Evolutionary conservation across 2,797 vertebrate species (phyloP).

Genomic region (Parambassis ranga): DNA sequence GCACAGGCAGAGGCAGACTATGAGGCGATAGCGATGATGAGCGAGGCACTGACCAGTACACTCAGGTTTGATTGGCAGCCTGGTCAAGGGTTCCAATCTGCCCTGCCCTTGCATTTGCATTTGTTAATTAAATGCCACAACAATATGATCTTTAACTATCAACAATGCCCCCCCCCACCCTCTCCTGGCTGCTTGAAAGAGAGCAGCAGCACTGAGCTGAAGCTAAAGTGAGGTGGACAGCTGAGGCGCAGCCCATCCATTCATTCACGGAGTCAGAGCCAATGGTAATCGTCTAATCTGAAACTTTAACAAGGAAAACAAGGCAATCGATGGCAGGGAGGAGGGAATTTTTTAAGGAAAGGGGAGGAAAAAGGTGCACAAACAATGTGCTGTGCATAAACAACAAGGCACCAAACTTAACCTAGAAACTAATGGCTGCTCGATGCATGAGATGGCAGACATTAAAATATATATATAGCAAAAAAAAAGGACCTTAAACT

Average conservation of each 20-base stretch:
- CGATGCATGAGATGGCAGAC: too few species aligned
- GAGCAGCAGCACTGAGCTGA: conserved; percentile 6
- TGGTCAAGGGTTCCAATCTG: conserved; percentile 74
- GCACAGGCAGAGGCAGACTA: conserved; percentile 44
- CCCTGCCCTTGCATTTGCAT: conserved; percentile 79
- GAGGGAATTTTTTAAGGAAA: conserved; percentile 16
- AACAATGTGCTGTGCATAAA: conserved; percentile 16
- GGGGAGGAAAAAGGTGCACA: conserved; percentile 9
- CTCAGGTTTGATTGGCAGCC: conserved; percentile 70
- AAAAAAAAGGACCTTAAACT: conserved; percentile 7
- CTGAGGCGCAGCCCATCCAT: conserved; percentile 37
- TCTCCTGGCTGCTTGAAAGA: conserved; percentile 8
- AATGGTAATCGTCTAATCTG: conserved; percentile 44
- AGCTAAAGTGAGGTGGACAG: conserved; percentile 70
- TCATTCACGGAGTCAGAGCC: conserved; percentile 36
- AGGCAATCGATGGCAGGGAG: conserved; percentile 42
- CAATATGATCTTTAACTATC: conserved; percentile 81
- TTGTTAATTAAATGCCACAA: conserved; percentile 84
- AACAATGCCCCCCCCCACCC: conserved; percentile 58
- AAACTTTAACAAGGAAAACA: conserved; percentile 57
- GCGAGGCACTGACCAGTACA: conserved; percentile 43
- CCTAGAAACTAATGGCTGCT: conserved; percentile 30
- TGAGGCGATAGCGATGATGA: conserved; percentile 41
- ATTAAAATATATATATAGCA: too few species aligned
- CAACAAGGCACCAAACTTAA: conserved; percentile 33